Evolutionary conservation across 2,797 vertebrate genomes (phyloP), one percentile per base, ranked within the genome.

Genomic region (Enoplosus armatus): DNA sequence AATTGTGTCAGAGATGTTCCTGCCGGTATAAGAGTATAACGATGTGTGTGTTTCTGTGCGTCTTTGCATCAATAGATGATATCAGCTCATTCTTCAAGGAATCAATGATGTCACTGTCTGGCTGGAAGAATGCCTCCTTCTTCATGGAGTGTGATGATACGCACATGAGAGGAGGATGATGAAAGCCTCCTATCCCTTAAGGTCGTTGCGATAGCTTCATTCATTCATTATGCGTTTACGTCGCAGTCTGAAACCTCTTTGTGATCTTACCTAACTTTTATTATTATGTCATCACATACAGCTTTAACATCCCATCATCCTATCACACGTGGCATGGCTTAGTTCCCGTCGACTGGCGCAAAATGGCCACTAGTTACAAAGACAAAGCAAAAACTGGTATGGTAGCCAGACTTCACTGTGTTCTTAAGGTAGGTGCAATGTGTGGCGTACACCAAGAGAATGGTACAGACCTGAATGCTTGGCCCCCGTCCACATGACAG

Each of bases 1-100:
- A 15, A 29, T 35, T 12, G 48, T 54, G 20, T 68, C 20, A 24
- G 3, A 0, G 31, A 37, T 39, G 29, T n/a, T 47, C 31, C 9
- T 33, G 35, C 1, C 3, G n/a, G 7, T n/a, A n/a, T n/a, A n/a
- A 11, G 9, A 45, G 54, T 6, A 6, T n/a, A 22, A 31, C 26
- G 29, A 48, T 29, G 43, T 73, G 33, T 75, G 35, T 71, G 26
- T 58, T 47, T 65, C 9, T 60, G 29, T 61, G 35, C 22, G 27
- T 39, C 24, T 60, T 45, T 39, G 29, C 55, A 20, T 54, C 5
- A 14, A 12, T 60, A 14, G 35, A 43, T 39, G 29, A 26, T 2
- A 33, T 33, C 47, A 56, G 16, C 15, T 65, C 33, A 5, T 64
- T 0, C 16, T 67, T 63, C 2, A 12, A 54, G 31, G 56, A 64